These are phyloP conservation scores for Leucophenga montana DNA, from an alignment of 2,888 invertebrate genomes.

Conservation along the genomic window DNA sequence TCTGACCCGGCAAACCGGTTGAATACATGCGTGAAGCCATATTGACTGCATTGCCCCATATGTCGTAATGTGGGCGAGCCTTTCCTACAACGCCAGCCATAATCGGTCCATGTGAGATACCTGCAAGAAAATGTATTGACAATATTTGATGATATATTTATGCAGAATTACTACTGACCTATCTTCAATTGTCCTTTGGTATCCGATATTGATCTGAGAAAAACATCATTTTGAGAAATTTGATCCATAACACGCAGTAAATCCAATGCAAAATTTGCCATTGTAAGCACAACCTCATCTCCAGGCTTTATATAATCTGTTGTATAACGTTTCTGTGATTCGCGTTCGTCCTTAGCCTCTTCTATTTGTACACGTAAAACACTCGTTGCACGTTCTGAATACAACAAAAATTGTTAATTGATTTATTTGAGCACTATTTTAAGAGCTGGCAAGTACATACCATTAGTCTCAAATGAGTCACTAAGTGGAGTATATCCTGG, in stretches of 20 bases:
- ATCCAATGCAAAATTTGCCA: slow-evolving; percentile 83
- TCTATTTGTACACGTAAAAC: too few species aligned
- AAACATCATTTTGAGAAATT: neutral
- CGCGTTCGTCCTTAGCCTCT: too few species aligned
- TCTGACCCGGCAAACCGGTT: slow-evolving; percentile 85
- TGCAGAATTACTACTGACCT: neutral
- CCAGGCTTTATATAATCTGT: slow-evolving; percentile 40
- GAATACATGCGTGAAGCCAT: slow-evolving; percentile 98
- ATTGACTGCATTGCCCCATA: slow-evolving; percentile 98
- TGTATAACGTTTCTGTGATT: too few species aligned
- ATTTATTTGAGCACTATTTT: neutral
- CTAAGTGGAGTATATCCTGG: neutral
- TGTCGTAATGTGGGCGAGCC: slow-evolving; percentile 94
- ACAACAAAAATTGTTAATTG: neutral
- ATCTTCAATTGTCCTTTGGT: neutral
- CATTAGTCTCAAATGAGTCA: too few species aligned
- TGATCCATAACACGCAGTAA: slow-evolving; percentile 80
- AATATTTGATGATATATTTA: too few species aligned
- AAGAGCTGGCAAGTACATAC: too few species aligned
- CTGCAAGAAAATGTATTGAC: slow-evolving; percentile 75
- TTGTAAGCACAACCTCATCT: slow-evolving; percentile 74
- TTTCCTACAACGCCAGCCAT: slow-evolving; percentile 96
- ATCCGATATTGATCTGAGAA: neutral
- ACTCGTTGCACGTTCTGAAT: too few species aligned
- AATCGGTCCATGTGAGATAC: slow-evolving; percentile 91